phyloP scores from a whole-genome alignment of 2,113 vertebrate species.

The Ascaphus truei region DNA sequence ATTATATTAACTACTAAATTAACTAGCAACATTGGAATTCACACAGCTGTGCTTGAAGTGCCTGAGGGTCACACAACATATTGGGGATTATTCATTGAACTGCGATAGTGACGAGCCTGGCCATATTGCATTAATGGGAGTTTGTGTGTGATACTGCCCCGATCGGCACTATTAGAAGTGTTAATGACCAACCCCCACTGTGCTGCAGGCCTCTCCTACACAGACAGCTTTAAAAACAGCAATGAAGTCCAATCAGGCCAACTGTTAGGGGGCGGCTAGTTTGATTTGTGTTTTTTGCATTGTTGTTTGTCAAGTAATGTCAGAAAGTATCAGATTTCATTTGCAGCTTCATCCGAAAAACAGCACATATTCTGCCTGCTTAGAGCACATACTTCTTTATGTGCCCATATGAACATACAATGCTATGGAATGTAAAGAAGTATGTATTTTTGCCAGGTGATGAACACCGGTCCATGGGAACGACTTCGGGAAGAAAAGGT shows the following conservation, averaged over 20 bases:
- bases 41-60: too few relatives aligned
- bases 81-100: too few relatives aligned
- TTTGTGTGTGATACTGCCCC: too few relatives aligned
- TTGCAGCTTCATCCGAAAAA: slow-evolving; percentile 44
- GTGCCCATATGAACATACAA: slow-evolving; percentile 99
- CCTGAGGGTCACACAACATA: too few relatives aligned
- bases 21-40: too few relatives aligned
- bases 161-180: too few relatives aligned
- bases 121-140: too few relatives aligned
- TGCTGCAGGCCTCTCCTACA: background rate
- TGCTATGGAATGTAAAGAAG: slow-evolving; percentile 99
- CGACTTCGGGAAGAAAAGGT: slow-evolving; percentile 51
- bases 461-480: slow-evolving; percentile 58
- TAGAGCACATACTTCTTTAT: slow-evolving; percentile 99
- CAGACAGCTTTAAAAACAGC: background rate
- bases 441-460: slow-evolving; percentile 97
- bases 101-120: too few relatives aligned
- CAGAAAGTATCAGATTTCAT: slow-evolving; percentile 15
- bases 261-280: too few relatives aligned
- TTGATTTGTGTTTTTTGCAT: slow-evolving; percentile 34
- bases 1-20: too few relatives aligned
- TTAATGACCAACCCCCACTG: too few relatives aligned
- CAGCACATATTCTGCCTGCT: slow-evolving; percentile 69
- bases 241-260: slow-evolving; percentile 1
- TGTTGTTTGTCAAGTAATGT: slow-evolving; percentile 20